Base-by-base conservation (phyloP, 2,113 vertebrate species). In the Gambusia holbrooki region DNA sequence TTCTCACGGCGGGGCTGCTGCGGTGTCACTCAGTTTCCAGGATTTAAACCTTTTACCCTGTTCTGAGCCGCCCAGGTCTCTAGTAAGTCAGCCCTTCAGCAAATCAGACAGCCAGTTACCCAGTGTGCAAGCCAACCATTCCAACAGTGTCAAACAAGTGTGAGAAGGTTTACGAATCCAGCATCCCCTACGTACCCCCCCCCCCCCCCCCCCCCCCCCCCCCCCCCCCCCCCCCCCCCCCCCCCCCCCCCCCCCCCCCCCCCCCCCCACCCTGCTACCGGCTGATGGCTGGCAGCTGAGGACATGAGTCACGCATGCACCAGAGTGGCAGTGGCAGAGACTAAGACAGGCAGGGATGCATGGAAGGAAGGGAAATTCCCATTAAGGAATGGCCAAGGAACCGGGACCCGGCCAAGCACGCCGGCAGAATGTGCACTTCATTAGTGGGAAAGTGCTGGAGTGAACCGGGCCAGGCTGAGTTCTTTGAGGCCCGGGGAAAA, bases 341-440 rank as follows among this genome's bases (percentile, higher is more conserved):
- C 80, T 61, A 32, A 87, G 78, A 82, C 81, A 87, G 81, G 79
- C 82, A 83, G 72, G 69, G 81, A 87, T 74, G 85, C 80, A 86
- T 73, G 79, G 81, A 92, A 79, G 81, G 77, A 82, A 71, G 90
- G 91, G 89, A 90, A 92, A 91, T 93, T 93, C 93, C 92, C 90
- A 92, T 92, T 90, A 90, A 88, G 87, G 83, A 84, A 88, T 90
- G 84, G 88, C 91, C 90, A 87, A 83, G 67, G 83, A 87, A 80
- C 80, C 58, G n/a, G 66, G 79, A 12, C 84, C 85, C 28, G 19
- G 83, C 89, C 89, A 87, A 89, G 80, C 69, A 70, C 87, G 87
- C 77, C 62, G 65, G 82, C 89, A 87, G 88, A 94, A 94, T 94
- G 89, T 94, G 92, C 91, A 93, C 89, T 93, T 94, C 92, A 95